A percentile compares a stretch with the other conserved stretches of the same genome.
Evolutionary conservation across 2,113 vertebrate genomes (phyloP).

Genomic region (Tetrao urogallus): DNA sequence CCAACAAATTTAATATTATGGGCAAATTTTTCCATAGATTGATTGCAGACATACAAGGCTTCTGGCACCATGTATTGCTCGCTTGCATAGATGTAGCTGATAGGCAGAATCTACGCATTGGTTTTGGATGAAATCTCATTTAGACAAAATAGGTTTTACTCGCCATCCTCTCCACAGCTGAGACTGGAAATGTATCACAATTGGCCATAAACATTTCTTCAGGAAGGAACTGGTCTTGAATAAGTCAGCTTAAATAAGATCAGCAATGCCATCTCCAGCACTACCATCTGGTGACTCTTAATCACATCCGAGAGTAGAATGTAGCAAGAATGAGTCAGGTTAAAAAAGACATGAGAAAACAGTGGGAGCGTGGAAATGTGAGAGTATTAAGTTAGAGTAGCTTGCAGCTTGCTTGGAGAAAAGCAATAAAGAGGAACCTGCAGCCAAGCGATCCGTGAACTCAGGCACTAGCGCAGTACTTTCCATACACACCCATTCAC

Average conservation of each 20-base stretch:
- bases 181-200: not conserved
- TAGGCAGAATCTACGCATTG: not conserved
- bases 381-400: not conserved
- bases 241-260: conserved; percentile 55
- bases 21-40: conserved; percentile 27
- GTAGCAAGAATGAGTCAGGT: conserved; percentile 35
- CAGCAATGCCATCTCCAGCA: conserved; percentile 30
- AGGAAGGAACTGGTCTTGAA: conserved; percentile 43
- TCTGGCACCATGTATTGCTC: not conserved
- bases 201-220: conserved; percentile 22
- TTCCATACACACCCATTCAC: not conserved
- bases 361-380: not conserved
- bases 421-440: not conserved
- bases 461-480: not conserved
- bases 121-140: not conserved
- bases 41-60: conserved; percentile 36
- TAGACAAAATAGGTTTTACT: conserved; percentile 34
- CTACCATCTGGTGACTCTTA: conserved; percentile 52
- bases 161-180: not conserved
- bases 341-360: conserved; percentile 12
- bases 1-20: conserved; percentile 40
- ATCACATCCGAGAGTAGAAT: conserved; percentile 14
- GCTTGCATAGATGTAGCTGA: not conserved
- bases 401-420: not conserved
- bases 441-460: not conserved